phyloP scores from a whole-genome alignment of 2,888 invertebrate species.

The Xylota segnis region DNA sequence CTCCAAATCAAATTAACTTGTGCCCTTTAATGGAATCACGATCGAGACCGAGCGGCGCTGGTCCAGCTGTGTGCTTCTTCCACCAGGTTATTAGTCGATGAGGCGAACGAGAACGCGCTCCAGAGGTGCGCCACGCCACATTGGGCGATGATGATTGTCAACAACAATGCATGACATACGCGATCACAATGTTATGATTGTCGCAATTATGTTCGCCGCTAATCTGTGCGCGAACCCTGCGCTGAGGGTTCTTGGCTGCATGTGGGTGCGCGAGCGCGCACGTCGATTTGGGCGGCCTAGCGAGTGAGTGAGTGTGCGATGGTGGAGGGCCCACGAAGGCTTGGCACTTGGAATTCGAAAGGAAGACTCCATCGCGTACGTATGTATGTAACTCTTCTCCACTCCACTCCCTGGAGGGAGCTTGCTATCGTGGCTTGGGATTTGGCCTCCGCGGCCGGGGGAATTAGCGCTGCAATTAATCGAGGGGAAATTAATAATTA shows the following conservation, averaged over 20 bases:
- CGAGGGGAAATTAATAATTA: constrained; percentile 73
- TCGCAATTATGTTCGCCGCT: constrained; percentile 74
- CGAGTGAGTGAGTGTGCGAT: constrained; percentile 15
- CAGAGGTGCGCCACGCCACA: constrained; percentile 68
- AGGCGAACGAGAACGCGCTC: constrained; percentile 43
- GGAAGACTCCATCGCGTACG: constrained; percentile 42
- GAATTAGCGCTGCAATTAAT: constrained; percentile 75
- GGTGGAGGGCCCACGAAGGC: constrained; percentile 39
- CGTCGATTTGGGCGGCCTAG: constrained; percentile 52
- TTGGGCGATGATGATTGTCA: constrained; percentile 72
- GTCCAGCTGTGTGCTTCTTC: constrained; percentile 33
- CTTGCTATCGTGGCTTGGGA: constrained; percentile 28
- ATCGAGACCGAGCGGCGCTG: constrained; percentile 56
- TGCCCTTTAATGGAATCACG: constrained; percentile 76
- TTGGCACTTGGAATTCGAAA: constrained; percentile 45
- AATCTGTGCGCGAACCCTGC: constrained; percentile 63
- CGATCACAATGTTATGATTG: constrained; percentile 76
- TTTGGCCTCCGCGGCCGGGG: constrained; percentile 27
- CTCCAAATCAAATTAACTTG: constrained; percentile 75
- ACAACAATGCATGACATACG: constrained; percentile 76
- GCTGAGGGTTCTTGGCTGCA: constrained; percentile 17
- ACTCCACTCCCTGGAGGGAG: constrained; percentile 44
- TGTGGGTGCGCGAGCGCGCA: constrained; percentile 59
- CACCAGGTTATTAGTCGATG: constrained; percentile 20
- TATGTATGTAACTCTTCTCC: constrained; percentile 21